These are phyloP conservation scores for Condylura cristata DNA, from an alignment of 2,113 vertebrate species.

Conservation along the genomic window DNA sequence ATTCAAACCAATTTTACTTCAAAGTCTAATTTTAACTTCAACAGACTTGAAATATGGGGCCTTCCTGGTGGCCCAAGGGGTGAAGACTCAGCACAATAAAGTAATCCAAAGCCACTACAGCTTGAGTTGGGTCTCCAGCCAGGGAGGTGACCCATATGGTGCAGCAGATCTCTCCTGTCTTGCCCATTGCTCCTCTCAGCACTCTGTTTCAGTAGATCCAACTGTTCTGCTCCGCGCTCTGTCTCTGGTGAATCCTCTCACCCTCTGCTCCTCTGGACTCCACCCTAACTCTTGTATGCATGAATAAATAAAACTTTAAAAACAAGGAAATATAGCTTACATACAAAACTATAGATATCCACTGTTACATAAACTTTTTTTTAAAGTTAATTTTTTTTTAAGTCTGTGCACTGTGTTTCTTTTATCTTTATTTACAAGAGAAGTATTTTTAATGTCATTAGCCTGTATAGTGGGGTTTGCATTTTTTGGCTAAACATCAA, in stretches of 20 bases:
- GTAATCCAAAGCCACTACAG: too few relatives aligned
- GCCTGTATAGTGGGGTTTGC: constrained; percentile 62
- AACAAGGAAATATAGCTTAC: constrained; percentile 28
- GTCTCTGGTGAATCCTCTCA: too few relatives aligned
- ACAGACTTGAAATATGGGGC: not conserved
- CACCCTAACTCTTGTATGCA: too few relatives aligned
- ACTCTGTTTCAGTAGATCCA: too few relatives aligned
- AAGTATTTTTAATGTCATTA: constrained; percentile 69
- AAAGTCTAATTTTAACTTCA: constrained; percentile 58
- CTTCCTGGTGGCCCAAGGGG: too few relatives aligned
- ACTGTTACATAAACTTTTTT: constrained; percentile 51
- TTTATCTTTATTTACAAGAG: constrained; percentile 56
- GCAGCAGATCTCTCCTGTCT: too few relatives aligned
- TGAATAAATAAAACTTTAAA: not conserved
- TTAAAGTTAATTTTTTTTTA: constrained; percentile 32
- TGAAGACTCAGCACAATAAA: too few relatives aligned
- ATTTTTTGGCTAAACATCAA: constrained; percentile 69
- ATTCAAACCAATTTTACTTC: constrained; percentile 31
- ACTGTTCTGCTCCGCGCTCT: too few relatives aligned
- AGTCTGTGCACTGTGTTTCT: constrained; percentile 28
- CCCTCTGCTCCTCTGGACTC: too few relatives aligned
- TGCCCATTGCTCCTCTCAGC: too few relatives aligned
- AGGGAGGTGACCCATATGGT: too few relatives aligned
- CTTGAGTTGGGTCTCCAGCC: too few relatives aligned
- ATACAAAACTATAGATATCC: constrained; percentile 10